Evolutionary conservation across 2,113 vertebrate genomes (phyloP).

Genomic region (Ptychochromis oligacanthus): DNA sequence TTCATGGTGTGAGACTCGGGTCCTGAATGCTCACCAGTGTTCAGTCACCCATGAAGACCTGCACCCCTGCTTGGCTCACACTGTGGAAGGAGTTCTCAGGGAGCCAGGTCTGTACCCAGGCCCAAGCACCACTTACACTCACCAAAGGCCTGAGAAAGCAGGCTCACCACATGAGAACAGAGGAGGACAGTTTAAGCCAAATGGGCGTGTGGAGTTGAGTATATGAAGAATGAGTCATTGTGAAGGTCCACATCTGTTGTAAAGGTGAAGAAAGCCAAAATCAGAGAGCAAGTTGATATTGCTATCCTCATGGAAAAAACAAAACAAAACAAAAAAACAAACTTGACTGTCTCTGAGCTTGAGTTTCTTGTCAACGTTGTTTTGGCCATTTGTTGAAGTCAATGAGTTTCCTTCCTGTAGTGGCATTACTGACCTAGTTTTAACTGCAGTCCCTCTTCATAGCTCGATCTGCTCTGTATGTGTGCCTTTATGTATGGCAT

Average conservation of each 20-base stretch:
- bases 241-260: neutral
- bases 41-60: conserved; percentile 75
- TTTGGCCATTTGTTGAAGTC: conserved; percentile 14
- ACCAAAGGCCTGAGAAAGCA: conserved; percentile 32
- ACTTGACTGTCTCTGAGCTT: neutral
- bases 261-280: conserved; percentile 4
- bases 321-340: neutral
- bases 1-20: conserved; percentile 61
- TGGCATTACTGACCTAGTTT: conserved; percentile 64
- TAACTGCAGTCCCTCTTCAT: conserved; percentile 13
- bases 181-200: neutral
- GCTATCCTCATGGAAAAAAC: conserved; percentile 3
- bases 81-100: conserved; percentile 70
- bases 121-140: conserved; percentile 25
- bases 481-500: conserved; percentile 39
- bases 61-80: conserved; percentile 53
- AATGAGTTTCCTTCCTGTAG: conserved; percentile 13
- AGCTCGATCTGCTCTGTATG: conserved; percentile 39
- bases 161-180: neutral
- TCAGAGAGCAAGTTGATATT: neutral
- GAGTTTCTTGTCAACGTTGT: conserved; percentile 21
- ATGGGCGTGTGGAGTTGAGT: neutral
- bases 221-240: conserved; percentile 11
- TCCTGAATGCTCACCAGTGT: conserved; percentile 69
- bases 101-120: conserved; percentile 28